phyloP scores from a whole-genome alignment of 2,888 invertebrate species.

The Zeuzera pyrina region DNA sequence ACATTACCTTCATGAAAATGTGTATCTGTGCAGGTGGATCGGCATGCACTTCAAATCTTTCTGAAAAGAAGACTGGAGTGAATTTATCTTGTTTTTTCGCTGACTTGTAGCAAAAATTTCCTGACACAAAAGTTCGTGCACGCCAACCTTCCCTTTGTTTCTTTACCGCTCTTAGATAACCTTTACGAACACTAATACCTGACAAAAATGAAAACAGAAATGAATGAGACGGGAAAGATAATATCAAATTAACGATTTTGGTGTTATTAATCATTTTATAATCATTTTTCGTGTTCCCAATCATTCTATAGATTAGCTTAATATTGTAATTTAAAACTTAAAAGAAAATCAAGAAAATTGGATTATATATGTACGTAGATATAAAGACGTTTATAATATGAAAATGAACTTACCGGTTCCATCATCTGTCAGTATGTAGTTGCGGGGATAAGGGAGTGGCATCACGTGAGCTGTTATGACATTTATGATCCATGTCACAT shows the following conservation, averaged over 20 bases:
- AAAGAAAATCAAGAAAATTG: too few relatives aligned
- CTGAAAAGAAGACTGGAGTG: conserved; percentile 40
- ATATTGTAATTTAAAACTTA: too few relatives aligned
- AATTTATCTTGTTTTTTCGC: conserved; percentile 17
- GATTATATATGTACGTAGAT: conserved; percentile 8
- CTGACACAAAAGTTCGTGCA: conserved; percentile 35
- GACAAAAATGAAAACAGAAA: too few relatives aligned
- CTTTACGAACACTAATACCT: conserved; percentile 29
- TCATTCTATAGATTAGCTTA: too few relatives aligned
- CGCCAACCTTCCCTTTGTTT: conserved; percentile 40
- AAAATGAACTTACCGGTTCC: conserved; percentile 27
- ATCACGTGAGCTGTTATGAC: conserved; percentile 43
- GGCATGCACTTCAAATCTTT: conserved; percentile 41
- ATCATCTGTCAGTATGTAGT: conserved; percentile 33
- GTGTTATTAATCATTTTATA: too few relatives aligned
- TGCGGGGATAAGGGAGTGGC: conserved; percentile 44
- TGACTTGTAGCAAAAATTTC: conserved; percentile 39
- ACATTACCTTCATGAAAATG: neutral
- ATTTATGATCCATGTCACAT: conserved; percentile 48
- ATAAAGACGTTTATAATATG: neutral
- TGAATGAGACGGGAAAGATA: too few relatives aligned
- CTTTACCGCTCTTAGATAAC: conserved; percentile 27
- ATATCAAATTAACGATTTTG: too few relatives aligned
- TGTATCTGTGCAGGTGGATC: conserved; percentile 31
- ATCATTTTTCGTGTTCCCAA: too few relatives aligned